These are phyloP conservation scores for Eilema caniola DNA, from an alignment of 2,888 invertebrate genomes.

Conservation along the genomic window DNA sequence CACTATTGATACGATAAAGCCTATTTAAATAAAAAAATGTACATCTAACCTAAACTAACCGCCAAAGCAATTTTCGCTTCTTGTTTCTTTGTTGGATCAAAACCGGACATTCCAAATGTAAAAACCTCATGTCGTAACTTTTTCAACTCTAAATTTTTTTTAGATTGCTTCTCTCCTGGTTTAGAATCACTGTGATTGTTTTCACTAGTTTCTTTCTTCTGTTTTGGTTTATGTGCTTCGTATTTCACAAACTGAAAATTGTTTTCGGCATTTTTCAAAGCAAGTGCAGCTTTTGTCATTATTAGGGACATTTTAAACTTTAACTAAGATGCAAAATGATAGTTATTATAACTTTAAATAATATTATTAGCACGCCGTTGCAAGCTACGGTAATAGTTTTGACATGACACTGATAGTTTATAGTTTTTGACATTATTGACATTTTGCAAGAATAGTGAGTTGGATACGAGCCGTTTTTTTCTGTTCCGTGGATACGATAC, in stretches of 20 bases:
- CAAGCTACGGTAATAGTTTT: too few relatives aligned
- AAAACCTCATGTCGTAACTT: constrained; percentile 93
- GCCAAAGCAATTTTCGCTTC: constrained; percentile 93
- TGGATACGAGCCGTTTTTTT: neutral
- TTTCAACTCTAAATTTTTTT: constrained; percentile 90
- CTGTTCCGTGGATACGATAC: too few relatives aligned
- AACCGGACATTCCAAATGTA: constrained; percentile 94
- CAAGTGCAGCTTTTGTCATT: constrained; percentile 83
- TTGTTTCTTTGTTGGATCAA: constrained; percentile 90
- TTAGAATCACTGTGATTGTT: constrained; percentile 44
- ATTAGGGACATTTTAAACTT: constrained; percentile 71
- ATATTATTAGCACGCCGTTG: too few relatives aligned
- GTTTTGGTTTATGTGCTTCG: constrained; percentile 84
- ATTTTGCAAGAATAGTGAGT: neutral
- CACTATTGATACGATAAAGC: neutral
- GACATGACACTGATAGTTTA: too few relatives aligned
- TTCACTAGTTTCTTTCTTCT: constrained; percentile 56
- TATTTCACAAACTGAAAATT: constrained; percentile 83
- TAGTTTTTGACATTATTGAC: too few relatives aligned
- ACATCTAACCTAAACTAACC: constrained; percentile 89
- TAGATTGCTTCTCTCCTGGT: constrained; percentile 44
- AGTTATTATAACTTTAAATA: too few relatives aligned
- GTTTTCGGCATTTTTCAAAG: constrained; percentile 73
- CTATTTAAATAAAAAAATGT: neutral
- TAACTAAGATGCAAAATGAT: neutral